Evolutionary conservation across 2,113 vertebrate species (phyloP), one percentile per base, ranked within the genome.

Genomic region (Lampris megalopsis): DNA sequence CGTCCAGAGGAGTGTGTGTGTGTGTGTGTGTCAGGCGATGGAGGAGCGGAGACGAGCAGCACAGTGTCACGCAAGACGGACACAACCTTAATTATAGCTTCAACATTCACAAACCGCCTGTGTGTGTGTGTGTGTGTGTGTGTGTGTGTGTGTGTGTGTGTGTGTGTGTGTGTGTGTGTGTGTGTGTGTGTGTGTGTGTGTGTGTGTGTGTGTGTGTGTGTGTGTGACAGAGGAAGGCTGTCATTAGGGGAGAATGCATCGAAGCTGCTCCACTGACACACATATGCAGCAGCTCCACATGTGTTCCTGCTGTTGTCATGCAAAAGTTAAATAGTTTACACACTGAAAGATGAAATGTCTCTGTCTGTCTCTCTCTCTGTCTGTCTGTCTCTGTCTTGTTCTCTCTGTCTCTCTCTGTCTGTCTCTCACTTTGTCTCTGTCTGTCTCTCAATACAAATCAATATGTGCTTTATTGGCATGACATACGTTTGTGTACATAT

Each of bases 211-310:
- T 68, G 65, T 4, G 48, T 53, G 74, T 58, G 52, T 37, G 78
- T 48, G 73, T 60, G 45, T 45, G 75, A 59, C 53, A 75, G 48
- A 72, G 49, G 49, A 78, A 84, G 73, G 64, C 1, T 87, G 71
- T 87, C 53, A 88, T 88, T 86, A 78, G 36, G 64, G 69, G 77
- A 85, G 82, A 78, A 88, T 77, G 86, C 64, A 42, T 35, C 78
- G 43, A 59, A 70, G 43, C 71, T 67, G 67, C 68, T 81, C 71
- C 65, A 75, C 77, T 87, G 78, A 83, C 81, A 85, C 78, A 75
- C 9, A 81, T 79, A 58, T 42, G 4, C 38, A 2, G 8, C 35
- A 37, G 42, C 10, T 68, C 50, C 63, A 48, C 1, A 62, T 7
- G 1, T 45, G 43, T 45, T 35, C 41, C 8, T 57, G 6, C 43